A percentile compares a stretch with the other conserved stretches of the same genome.
Evolutionary conservation across 64 coral and sea anemone genomes (phyloP).

Genomic region (Actinia tenebrosa): DNA sequence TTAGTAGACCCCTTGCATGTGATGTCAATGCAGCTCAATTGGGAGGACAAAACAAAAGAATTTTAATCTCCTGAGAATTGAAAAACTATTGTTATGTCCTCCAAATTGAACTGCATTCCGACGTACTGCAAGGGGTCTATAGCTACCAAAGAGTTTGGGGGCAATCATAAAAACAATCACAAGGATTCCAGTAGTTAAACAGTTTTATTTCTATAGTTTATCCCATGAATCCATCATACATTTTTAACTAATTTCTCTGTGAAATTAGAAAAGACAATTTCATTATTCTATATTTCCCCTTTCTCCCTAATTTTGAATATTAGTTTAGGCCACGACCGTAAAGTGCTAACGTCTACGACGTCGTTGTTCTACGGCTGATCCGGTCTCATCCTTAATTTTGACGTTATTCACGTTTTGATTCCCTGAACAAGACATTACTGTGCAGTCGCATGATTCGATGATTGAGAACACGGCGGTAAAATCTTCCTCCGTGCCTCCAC

Average conservation of each 20-base stretch:
- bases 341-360: neutral
- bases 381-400: neutral
- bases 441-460: slow-evolving; percentile 26
- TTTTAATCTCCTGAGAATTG: no score
- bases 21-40: no score
- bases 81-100: no score
- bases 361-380: neutral
- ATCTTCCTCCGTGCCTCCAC: neutral
- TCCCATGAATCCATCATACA: neutral
- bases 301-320: neutral
- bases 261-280: neutral
- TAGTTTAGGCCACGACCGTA: neutral
- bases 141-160: no score
- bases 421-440: slow-evolving; percentile 3
- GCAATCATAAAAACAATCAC: neutral
- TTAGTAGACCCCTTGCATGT: no score
- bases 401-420: neutral
- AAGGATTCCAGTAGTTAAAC: neutral
- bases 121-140: no score
- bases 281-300: neutral
- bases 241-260: neutral
- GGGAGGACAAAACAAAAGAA: no score
- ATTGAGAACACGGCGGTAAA: neutral
- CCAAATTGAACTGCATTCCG: no score
- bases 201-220: neutral